These are phyloP conservation scores for Ataeniobius toweri DNA, from an alignment of 2,797 vertebrate genomes.

Conservation along the genomic window DNA sequence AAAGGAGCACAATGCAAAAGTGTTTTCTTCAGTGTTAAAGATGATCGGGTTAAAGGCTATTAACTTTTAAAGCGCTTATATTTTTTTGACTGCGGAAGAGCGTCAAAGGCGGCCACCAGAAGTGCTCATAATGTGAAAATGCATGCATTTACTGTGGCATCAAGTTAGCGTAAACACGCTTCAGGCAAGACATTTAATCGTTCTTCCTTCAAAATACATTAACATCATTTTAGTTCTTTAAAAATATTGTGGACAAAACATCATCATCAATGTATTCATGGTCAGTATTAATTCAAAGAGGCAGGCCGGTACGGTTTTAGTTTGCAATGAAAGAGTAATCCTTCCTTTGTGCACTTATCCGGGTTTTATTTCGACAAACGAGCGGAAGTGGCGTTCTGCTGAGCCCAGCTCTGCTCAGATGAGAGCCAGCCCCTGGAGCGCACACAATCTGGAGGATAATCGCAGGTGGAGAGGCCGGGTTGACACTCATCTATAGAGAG, in stretches of 20 bases:
- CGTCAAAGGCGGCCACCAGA: background rate
- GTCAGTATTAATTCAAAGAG: background rate
- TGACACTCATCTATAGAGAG: slow-evolving; percentile 23
- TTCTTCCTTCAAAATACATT: slow-evolving; percentile 17
- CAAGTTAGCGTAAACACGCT: background rate
- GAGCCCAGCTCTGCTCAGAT: background rate
- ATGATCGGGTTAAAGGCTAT: too few relatives aligned
- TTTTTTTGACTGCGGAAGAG: background rate
- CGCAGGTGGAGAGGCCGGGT: slow-evolving; percentile 66
- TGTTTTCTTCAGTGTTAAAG: background rate
- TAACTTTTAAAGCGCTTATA: background rate
- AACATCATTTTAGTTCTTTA: too few relatives aligned
- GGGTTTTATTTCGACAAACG: slow-evolving; percentile 45
- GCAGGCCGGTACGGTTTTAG: background rate
- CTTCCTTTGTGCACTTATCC: rapidly evolving
- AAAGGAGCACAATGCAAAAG: background rate
- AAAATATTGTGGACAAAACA: background rate
- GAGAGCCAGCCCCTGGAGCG: slow-evolving; percentile 32
- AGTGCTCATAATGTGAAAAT: background rate
- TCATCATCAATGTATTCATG: rapidly evolving
- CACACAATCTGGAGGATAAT: slow-evolving; percentile 56
- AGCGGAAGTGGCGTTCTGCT: background rate
- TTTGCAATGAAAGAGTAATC: too few relatives aligned
- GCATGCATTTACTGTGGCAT: background rate
- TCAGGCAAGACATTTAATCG: background rate